Conservation (phyloP, 2,888 invertebrate species). For the Mactromeris polynyma region DNA sequence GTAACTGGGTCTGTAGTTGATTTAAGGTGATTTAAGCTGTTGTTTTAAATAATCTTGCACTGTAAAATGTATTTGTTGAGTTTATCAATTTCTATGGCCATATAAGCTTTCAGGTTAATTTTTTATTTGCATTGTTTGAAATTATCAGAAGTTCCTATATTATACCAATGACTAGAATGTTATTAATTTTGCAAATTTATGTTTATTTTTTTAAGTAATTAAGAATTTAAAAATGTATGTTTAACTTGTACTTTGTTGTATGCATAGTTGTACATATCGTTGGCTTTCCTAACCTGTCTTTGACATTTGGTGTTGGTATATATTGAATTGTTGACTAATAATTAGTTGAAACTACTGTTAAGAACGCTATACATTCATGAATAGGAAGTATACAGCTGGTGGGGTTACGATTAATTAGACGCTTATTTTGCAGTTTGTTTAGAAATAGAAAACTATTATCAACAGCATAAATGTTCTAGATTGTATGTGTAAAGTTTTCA, state of each 20-base stretch:
- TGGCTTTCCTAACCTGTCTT: no score
- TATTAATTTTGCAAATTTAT: neutral
- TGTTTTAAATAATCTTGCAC: neutral
- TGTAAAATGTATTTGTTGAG: constrained; percentile 1
- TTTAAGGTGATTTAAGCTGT: neutral
- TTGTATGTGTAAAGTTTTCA: no score
- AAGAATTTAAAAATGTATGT: neutral
- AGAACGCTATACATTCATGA: neutral
- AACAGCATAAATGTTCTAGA: no score
- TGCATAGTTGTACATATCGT: no score
- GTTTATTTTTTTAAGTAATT: neutral
- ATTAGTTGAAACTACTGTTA: neutral
- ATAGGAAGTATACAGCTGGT: neutral
- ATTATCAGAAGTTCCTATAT: neutral
- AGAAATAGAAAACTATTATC: neutral
- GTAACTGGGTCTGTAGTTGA: neutral
- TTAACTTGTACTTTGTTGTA: no score
- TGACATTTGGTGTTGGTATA: neutral
- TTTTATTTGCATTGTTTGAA: neutral
- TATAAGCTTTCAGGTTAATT: neutral
- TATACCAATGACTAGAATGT: neutral
- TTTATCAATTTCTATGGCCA: constrained; percentile 5
- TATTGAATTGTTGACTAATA: neutral
- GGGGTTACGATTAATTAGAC: neutral
- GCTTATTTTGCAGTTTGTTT: neutral